Evolutionary conservation across 2,888 invertebrate species (phyloP).

Genomic region (Shargacucullia verbasci): DNA sequence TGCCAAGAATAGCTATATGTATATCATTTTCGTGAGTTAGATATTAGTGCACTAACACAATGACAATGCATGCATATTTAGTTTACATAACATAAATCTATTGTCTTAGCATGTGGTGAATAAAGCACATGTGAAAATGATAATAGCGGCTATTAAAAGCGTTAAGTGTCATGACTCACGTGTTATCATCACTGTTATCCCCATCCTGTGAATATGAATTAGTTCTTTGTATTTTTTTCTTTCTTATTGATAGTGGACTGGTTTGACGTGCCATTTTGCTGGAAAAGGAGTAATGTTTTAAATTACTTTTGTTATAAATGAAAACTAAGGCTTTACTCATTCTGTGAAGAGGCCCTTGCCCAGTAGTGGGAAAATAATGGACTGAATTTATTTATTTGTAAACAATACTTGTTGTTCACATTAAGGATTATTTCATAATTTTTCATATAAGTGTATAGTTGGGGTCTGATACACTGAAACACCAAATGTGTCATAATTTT

Average conservation of each 20-base stretch:
- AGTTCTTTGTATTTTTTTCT: constrained; percentile 44
- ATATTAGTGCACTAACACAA: background rate
- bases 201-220: constrained; percentile 56
- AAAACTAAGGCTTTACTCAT: no score
- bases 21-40: no score
- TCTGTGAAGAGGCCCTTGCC: no score
- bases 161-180: constrained; percentile 53
- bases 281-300: constrained; percentile 33
- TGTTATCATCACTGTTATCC: constrained; percentile 52
- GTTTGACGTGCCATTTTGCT: constrained; percentile 60
- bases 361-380: no score
- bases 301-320: no score
- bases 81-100: background rate
- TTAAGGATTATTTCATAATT: no score
- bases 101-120: background rate
- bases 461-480: no score
- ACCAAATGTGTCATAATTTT: no score
- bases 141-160: constrained; percentile 11
- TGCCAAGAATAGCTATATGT: no score
- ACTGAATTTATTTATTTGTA: no score
- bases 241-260: constrained; percentile 55
- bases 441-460: no score
- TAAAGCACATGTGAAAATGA: constrained; percentile 13
- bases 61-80: background rate
- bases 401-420: no score